Percentiles rank a stretch among this genome's conserved stretches.
Conservation (phyloP, 2,888 invertebrate genomes). For the Atethmia centrago region DNA sequence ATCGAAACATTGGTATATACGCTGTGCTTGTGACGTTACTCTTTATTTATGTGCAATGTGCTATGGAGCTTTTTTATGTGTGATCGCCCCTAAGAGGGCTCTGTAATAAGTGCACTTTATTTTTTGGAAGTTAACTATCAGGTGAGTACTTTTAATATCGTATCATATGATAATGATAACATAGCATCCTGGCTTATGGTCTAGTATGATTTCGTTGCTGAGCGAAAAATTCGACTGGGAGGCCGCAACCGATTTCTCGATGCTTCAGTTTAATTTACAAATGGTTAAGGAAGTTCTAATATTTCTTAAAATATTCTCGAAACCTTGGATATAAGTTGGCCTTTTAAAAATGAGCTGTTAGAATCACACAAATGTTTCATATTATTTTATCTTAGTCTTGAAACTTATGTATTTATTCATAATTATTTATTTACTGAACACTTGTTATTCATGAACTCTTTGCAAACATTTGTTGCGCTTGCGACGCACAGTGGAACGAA, state of each 20-base stretch:
- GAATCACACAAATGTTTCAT: background rate
- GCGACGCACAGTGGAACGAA: no score
- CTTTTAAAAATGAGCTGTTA: conserved; percentile 38
- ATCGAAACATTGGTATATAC: conserved; percentile 67
- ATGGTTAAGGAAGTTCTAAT: conserved; percentile 47
- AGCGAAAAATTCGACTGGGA: conserved; percentile 65
- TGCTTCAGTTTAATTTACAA: conserved; percentile 47
- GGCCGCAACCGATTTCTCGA: conserved; percentile 51
- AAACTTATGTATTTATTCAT: background rate
- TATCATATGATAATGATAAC: conserved; percentile 58
- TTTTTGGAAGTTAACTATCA: conserved; percentile 72
- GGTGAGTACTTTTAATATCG: conserved; percentile 71
- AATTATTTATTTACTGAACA: conserved; percentile 19
- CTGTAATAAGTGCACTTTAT: conserved; percentile 69
- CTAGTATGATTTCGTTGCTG: conserved; percentile 76
- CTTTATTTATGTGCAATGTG: conserved; percentile 79
- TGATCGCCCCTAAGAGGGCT: conserved; percentile 84
- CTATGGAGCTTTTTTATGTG: conserved; percentile 82
- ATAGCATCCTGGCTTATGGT: conserved; percentile 74
- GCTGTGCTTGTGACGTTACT: conserved; percentile 79
- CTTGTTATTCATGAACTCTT: conserved; percentile 10
- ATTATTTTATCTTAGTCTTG: conserved; percentile 7
- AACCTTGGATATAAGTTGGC: conserved; percentile 47
- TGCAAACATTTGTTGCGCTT: conserved; percentile 26
- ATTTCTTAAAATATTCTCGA: conserved; percentile 45